These are phyloP conservation scores for Ammodytes marinus DNA, from an alignment of 2,113 vertebrate species.

Conservation along the genomic window DNA sequence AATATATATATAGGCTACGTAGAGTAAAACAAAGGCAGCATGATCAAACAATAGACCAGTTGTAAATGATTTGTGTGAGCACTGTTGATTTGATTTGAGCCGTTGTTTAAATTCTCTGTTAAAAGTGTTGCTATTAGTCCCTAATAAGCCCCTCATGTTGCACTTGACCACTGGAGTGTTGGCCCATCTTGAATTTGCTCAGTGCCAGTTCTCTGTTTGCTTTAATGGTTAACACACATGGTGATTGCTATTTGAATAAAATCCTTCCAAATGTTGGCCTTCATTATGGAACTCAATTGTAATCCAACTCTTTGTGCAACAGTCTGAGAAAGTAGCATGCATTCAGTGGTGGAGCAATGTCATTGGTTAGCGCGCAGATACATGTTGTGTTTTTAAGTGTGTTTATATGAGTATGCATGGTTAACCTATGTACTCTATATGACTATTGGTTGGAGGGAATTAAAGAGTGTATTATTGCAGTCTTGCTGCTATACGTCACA, in stretches of 20 bases:
- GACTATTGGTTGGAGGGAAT: slow-evolving; percentile 33
- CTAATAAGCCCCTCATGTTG: slow-evolving; percentile 12
- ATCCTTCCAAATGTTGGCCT: neutral
- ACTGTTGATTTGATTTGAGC: too few species aligned
- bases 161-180: slow-evolving; percentile 42
- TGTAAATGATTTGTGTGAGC: too few species aligned
- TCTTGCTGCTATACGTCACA: slow-evolving; percentile 56
- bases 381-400: slow-evolving; percentile 4
- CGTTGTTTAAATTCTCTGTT: too few species aligned
- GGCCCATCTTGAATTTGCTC: slow-evolving; percentile 21
- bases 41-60: too few species aligned
- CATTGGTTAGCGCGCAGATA: neutral
- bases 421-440: slow-evolving; percentile 3
- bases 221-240: slow-evolving; percentile 4
- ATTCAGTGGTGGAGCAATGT: neutral
- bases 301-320: slow-evolving; percentile 6
- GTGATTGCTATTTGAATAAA: slow-evolving; percentile 11
- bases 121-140: too few species aligned
- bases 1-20: too few species aligned
- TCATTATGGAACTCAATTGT: neutral
- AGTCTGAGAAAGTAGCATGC: neutral
- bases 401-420: neutral
- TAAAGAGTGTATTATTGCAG: slow-evolving; percentile 56
- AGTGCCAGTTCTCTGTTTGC: slow-evolving; percentile 30
- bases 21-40: too few species aligned